phyloP scores from a whole-genome alignment of 2,113 vertebrate genomes.

The Dissostichus mawsoni region DNA sequence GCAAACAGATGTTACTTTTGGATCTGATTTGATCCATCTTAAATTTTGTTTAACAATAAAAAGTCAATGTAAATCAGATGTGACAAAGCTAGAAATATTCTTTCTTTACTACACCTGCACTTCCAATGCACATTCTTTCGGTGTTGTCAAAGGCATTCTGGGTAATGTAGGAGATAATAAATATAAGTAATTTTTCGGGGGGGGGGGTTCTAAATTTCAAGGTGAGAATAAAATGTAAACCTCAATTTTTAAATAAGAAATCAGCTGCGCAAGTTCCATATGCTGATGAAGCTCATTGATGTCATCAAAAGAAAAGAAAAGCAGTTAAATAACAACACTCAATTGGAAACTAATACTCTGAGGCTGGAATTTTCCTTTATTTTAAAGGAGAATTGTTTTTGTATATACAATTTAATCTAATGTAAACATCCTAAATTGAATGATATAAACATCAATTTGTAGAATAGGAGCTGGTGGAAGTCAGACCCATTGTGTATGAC shows the following conservation, averaged over 20 bases:
- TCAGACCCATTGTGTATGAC: conserved; percentile 27
- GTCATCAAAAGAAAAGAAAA: too few species aligned
- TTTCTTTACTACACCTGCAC: too few species aligned
- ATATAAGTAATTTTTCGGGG: background rate
- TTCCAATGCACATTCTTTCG: background rate
- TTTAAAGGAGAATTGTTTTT: conserved; percentile 12
- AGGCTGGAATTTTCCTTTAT: background rate
- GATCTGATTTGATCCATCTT: background rate
- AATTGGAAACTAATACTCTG: background rate
- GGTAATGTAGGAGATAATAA: background rate
- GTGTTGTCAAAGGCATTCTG: background rate
- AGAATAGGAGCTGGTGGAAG: conserved; percentile 15
- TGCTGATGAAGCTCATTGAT: too few species aligned
- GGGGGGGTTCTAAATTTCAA: background rate
- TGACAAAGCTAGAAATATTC: too few species aligned
- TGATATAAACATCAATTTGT: conserved; percentile 46
- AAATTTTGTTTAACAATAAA: background rate
- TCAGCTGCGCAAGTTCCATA: too few species aligned
- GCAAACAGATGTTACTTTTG: background rate
- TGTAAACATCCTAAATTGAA: conserved; percentile 57
- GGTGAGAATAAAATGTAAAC: too few species aligned
- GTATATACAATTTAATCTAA: conserved; percentile 34
- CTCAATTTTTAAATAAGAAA: too few species aligned
- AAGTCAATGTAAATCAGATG: background rate
- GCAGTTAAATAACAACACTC: background rate